Evolutionary conservation across 2,113 vertebrate genomes (phyloP).

Genomic region (Mustela nigripes): DNA sequence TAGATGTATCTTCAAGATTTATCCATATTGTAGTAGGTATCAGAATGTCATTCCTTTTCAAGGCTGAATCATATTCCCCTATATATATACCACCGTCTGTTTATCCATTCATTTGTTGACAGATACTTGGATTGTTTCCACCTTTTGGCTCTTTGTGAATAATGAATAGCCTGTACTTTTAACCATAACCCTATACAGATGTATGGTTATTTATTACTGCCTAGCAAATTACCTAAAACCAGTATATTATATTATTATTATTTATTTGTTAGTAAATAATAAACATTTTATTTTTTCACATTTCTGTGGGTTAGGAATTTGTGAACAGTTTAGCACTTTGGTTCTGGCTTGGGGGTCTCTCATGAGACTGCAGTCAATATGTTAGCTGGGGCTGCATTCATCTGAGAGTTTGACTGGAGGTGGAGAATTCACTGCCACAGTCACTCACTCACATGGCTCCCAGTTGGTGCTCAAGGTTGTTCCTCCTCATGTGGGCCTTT

Average conservation of each 20-base stretch:
- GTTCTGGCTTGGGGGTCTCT: not conserved
- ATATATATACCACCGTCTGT: not conserved
- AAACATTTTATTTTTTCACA: conserved; percentile 35
- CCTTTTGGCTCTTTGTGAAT: not conserved
- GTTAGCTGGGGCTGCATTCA: not conserved
- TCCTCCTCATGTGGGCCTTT: not conserved
- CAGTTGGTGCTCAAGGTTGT: not conserved
- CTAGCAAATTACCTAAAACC: not conserved
- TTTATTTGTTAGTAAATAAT: conserved; percentile 36
- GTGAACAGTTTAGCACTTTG: not conserved
- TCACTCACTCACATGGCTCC: not conserved
- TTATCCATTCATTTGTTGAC: not conserved
- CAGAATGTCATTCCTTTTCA: conserved; percentile 24
- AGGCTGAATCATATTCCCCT: not conserved
- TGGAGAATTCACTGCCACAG: not conserved
- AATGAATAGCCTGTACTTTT: not conserved
- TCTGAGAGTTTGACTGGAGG: not conserved
- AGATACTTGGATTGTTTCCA: not conserved
- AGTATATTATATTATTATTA: not conserved
- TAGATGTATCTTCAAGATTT: not conserved
- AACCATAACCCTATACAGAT: not conserved
- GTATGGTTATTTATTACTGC: conserved; percentile 17
- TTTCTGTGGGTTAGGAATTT: not conserved
- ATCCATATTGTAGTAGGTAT: not conserved
- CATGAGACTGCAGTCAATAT: not conserved